phyloP scores from a whole-genome alignment of 2,113 vertebrate species.

The Tringa solitaria region DNA sequence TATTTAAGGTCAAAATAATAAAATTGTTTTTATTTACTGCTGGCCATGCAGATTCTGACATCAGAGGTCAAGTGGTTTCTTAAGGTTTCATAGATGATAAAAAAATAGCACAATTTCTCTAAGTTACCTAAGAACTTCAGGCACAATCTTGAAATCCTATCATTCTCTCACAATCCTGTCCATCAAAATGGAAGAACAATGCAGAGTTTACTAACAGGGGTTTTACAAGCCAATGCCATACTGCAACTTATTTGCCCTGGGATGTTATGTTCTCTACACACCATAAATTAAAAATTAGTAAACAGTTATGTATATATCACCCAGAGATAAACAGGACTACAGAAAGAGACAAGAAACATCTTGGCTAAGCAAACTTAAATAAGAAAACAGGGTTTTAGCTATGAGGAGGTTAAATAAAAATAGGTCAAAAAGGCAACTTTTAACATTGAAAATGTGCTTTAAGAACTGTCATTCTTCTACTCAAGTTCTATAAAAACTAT shows the following conservation, averaged over 20 bases:
- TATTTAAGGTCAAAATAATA: background rate
- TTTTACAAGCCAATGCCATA: background rate
- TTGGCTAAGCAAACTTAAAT: background rate
- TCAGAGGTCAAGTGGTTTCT: background rate
- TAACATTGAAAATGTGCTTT: background rate
- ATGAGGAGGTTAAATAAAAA: background rate
- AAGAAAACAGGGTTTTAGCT: background rate
- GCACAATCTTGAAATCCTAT: background rate
- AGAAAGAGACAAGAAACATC: background rate
- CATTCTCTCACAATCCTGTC: background rate
- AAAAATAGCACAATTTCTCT: background rate
- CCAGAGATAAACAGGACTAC: background rate
- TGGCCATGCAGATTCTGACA: background rate
- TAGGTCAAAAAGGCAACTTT: background rate
- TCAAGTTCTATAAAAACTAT: background rate
- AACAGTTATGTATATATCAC: background rate
- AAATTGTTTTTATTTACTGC: background rate
- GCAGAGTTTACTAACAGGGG: background rate
- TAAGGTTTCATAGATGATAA: background rate
- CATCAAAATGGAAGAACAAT: background rate
- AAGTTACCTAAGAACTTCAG: background rate
- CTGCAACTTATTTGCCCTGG: background rate
- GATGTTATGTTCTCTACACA: background rate
- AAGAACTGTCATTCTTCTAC: background rate
- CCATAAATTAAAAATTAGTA: background rate